Base-by-base conservation (phyloP, 64 coral and sea anemone species). In the Trachythela sp. region DNA sequence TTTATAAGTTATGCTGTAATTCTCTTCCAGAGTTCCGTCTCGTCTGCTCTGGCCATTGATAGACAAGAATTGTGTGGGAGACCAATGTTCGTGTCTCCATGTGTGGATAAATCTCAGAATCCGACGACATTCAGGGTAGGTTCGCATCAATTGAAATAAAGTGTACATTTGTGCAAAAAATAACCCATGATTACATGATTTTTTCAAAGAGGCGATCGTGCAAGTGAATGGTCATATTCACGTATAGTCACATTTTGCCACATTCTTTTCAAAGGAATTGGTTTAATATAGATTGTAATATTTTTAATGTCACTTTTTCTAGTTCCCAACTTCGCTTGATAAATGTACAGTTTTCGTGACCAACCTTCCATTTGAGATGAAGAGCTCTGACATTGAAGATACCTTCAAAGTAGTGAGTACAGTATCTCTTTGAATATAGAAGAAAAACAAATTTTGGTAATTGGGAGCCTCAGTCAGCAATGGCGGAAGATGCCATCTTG, bases 61-160 rank as follows among this genome's bases (percentile, higher is more conserved):
- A 89, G 96, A 31, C 90, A 86, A 33, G 92, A 94, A 49, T 60
- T 99, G 43, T 86, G 92, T 50, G 96, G 96, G 32, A 91, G 96
- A 30, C 96, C 96, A 1, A 99, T 99, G 96, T 99, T 99, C 43
- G 88, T 99, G 54, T 99, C 96, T 14, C 93, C 89, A 0, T 99
- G 93, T 45, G 96, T 99, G 27, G 96, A 99, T 54, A 99, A 94
- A 87, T 71, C 89, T 43, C 92, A 94, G 89, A 93, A 85, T 26
- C 93, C 96, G 4, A 91, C 96, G 2, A 90, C 90, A 42, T 99
- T 99, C 48, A 99, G 94, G 93, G 96, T 99, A 72, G 85, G 32
- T 18, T 34, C 3, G 1, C 33, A 72, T 9, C 0, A 14, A 0
- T n/a, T 35, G 68, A 35, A 35, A 72, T 35, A 1, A 22, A 26